Conservation (phyloP, 2,113 vertebrate genomes). For the Hiodon alosoides region DNA sequence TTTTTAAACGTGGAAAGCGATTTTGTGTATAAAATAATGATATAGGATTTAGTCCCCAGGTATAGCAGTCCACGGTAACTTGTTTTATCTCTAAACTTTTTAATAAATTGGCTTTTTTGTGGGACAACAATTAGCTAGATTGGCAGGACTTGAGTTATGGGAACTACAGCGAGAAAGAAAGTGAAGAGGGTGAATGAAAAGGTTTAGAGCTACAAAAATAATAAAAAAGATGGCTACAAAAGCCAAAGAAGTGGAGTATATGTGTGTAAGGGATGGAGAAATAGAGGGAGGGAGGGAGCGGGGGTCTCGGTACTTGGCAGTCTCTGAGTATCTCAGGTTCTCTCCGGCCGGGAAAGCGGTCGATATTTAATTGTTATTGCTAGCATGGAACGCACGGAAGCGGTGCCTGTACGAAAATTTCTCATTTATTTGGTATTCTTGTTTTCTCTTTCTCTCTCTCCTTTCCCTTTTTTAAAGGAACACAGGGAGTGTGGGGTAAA, state of each 20-base stretch:
- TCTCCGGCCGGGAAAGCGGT: constrained; percentile 76
- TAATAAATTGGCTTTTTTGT: too few relatives aligned
- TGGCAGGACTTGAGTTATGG: background rate
- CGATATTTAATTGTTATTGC: constrained; percentile 91
- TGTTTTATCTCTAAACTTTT: too few relatives aligned
- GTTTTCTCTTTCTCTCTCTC: constrained; percentile 65
- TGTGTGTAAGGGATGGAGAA: constrained; percentile 59
- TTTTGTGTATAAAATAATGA: too few relatives aligned
- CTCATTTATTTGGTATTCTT: constrained; percentile 84
- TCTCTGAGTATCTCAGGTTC: constrained; percentile 78
- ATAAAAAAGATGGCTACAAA: constrained; percentile 38
- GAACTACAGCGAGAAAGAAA: background rate
- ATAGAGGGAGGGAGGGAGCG: constrained; percentile 34
- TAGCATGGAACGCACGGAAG: constrained; percentile 79
- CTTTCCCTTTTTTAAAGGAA: constrained; percentile 43
- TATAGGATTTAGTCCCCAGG: too few relatives aligned
- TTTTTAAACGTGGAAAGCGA: too few relatives aligned
- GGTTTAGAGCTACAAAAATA: constrained; percentile 51
- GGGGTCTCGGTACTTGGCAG: constrained; percentile 72
- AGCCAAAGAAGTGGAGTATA: constrained; percentile 43
- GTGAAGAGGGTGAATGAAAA: constrained; percentile 44
- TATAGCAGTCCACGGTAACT: too few relatives aligned
- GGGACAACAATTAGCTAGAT: too few relatives aligned
- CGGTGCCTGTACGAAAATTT: constrained; percentile 79
- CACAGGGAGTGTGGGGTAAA: constrained; percentile 45